phyloP scores from a whole-genome alignment of 2,888 invertebrate genomes.

The Callosobruchus maculatus region DNA sequence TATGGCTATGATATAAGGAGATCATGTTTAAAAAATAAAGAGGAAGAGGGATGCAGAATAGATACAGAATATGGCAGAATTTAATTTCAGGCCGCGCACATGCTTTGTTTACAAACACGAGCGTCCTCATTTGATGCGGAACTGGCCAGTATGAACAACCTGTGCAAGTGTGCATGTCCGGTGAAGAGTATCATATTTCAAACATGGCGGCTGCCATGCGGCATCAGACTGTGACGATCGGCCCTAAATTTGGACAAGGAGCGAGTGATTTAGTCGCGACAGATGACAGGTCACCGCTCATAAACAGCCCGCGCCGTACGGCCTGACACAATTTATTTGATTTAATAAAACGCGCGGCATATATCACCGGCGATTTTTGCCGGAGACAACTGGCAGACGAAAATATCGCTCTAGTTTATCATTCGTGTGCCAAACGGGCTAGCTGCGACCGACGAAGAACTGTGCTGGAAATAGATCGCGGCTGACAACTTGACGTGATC shows the following conservation, averaged over 20 bases:
- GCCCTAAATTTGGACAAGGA: neutral
- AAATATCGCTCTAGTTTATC: slow-evolving; percentile 6
- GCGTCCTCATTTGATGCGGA: neutral
- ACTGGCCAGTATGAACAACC: neutral
- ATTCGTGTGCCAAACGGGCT: slow-evolving; percentile 6
- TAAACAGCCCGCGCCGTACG: neutral
- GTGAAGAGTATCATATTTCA: neutral
- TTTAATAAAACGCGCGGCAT: slow-evolving; percentile 27
- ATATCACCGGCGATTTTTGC: slow-evolving; percentile 21
- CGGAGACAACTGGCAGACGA: slow-evolving; percentile 4
- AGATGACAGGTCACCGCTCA: neutral
- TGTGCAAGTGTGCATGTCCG: neutral
- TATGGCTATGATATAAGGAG: no score
- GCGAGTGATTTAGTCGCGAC: neutral
- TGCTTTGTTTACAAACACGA: no score
- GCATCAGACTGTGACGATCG: neutral
- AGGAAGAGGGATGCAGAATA: no score
- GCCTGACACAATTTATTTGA: slow-evolving; percentile 27
- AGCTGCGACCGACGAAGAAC: neutral
- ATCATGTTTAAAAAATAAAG: no score
- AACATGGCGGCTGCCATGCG: neutral
- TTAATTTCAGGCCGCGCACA: no score
- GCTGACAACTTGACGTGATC: neutral
- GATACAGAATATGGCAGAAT: no score
- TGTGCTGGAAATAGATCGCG: neutral